Evolutionary conservation across 2,113 vertebrate genomes (phyloP), one percentile per base, ranked within the genome.

Genomic region (Psammodynastes pulverulentus): DNA sequence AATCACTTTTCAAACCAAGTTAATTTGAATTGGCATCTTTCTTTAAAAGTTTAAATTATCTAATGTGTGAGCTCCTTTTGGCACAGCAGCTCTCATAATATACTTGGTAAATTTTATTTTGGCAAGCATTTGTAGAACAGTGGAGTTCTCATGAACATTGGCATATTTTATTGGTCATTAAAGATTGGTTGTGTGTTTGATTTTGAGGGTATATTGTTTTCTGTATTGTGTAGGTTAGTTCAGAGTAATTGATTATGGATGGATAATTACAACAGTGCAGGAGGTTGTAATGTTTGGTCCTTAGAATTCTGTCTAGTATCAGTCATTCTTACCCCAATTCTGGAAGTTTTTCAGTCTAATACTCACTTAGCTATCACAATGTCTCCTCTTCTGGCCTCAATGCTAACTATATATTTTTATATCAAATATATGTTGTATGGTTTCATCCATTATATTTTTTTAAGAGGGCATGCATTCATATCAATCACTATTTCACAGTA

Each of bases 1-100:
- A 94, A 92, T 94, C 94, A 94, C 84, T 96, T 91, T 94, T 93
- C 54, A n/a, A 94, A 93, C 92, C 93, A 94, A 95, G 94, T 94
- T 56, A 91, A 92, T 13, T 62, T 62, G 45, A 91, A 89, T 39
- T 79, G 56, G 62, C 52, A 53, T 39, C 21, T 62, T 49, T 23
- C 21, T 67, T 91, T 26, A 24, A 45, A 39, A 34, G 29, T 52
- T 91, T 39, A 79, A 79, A 79, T 79, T 79, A 39, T 79, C 67
- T 79, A 39, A 79, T 39, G 67, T 19, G 15, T 29, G 39, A 58
- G 90, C 17, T 84, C 3, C 48, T 72, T 46, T 79, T 19, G 8
- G 34, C 51, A 29, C 8, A 85, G 39, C 51, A 86, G 39, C 12
- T 86, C 12, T 86, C 51, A 86, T 46, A 26, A 43, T 84, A 39